Percentiles rank a stretch among this genome's conserved stretches.
Conservation (phyloP, 2,113 vertebrate species). For the Engraulis encrasicolus region DNA sequence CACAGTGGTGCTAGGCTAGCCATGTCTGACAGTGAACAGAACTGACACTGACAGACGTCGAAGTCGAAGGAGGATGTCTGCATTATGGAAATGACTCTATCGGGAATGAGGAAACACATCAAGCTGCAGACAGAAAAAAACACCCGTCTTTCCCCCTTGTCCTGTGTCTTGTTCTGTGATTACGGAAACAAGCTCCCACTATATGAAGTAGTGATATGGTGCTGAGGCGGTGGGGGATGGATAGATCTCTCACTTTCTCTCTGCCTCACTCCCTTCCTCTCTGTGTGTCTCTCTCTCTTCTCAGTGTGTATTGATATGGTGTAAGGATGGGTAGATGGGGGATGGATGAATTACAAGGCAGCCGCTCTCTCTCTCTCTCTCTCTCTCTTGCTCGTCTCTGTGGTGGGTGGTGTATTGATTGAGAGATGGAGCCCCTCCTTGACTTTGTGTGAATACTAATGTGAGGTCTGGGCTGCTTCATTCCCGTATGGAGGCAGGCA, state of each 20-base stretch:
- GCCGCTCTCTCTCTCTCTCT: background rate
- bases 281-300: no score
- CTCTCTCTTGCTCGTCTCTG: no score
- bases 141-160: background rate
- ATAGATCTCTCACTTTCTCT: background rate
- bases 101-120: background rate
- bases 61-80: background rate
- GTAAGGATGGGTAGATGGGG: background rate
- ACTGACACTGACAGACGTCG: background rate
- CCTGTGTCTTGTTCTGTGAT: background rate
- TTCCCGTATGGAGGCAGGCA: background rate
- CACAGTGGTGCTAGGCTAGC: no score
- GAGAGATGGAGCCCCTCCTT: background rate
- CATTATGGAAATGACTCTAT: background rate
- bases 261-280: no score
- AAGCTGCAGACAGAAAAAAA: background rate
- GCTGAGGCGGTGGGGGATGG: background rate
- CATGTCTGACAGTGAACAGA: background rate
- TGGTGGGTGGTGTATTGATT: conserved; percentile 5
- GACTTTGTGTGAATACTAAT: background rate
- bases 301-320: no score
- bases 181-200: background rate
- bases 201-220: no score
- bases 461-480: background rate
- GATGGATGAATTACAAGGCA: background rate